Conservation (phyloP, 2,797 vertebrate species). For the Cynopterus sphinx region DNA sequence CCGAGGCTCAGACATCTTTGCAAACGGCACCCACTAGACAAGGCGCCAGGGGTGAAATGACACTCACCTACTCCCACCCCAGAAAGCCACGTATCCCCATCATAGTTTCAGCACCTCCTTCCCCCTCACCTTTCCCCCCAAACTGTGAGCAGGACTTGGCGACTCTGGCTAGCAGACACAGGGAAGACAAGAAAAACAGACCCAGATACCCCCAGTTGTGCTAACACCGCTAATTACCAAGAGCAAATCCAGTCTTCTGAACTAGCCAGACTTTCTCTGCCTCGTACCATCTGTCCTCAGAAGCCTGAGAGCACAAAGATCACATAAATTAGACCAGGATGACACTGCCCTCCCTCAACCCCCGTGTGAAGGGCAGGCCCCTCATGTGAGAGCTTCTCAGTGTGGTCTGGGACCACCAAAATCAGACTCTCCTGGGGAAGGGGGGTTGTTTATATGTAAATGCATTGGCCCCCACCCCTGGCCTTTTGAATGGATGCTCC, state of each 20-base stretch:
- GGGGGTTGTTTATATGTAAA: background rate
- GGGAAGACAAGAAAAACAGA: fast-evolving
- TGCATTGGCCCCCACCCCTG: background rate
- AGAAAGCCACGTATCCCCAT: fast-evolving
- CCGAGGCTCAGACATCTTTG: background rate
- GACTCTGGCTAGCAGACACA: background rate
- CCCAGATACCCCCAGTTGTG: background rate
- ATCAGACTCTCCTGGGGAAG: background rate
- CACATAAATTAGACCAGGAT: background rate
- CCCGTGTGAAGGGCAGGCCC: fast-evolving
- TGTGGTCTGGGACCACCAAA: background rate
- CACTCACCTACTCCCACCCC: too few species aligned
- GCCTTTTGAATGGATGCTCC: fast-evolving
- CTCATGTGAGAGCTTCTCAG: background rate
- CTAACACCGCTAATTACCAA: slow-evolving; percentile 86
- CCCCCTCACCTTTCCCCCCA: too few species aligned
- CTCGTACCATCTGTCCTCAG: slow-evolving; percentile 93
- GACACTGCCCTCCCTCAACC: background rate
- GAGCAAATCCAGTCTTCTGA: slow-evolving; percentile 90
- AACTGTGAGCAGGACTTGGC: background rate
- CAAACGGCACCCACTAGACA: background rate
- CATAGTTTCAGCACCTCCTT: background rate
- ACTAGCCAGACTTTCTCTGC: slow-evolving; percentile 93
- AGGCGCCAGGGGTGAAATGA: background rate
- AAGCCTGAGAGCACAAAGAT: slow-evolving; percentile 67